Base-by-base conservation (phyloP, 1,140 invertebrate genomes). In the Lasioglossum albipes region DNA sequence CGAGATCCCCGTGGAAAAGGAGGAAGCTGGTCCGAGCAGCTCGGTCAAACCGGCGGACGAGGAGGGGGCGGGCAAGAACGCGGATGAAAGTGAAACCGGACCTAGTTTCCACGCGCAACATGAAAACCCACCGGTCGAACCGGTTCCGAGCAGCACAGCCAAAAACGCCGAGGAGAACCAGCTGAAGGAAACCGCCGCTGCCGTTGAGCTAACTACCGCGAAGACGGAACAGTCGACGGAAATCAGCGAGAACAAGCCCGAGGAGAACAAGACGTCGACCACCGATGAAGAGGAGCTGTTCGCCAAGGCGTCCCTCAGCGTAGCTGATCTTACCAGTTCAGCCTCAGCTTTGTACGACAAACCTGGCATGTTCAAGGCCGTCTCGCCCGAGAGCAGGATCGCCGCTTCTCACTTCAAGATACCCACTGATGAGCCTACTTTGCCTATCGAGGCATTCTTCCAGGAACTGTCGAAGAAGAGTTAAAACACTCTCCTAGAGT, bases 401-500 rank as follows among this genome's bases (percentile, higher is more conserved):
- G 88, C 90, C 0, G 84, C 91, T 31, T 78, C 89, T 0, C 90
- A 92, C 69, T 91, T 94, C 36, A 91, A 91, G 72, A 90, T 94
- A 20, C 89, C 91, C 6, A 93, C 93, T 0, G 94, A 94, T n/a
- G 93, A 94, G 75, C 93, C 94, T 0, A 93, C 94, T n/a, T 77
- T 94, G 12, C 94, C 94, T 0, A 93, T 94, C 65, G 94, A 94
- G 86, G 94, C 94, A 0, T 94, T 94, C 85, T 94, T 94, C 77
- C 93, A 94, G 41, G 91, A 93, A 54, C 52, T 93, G 0, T 83
- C 90, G 1, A 92, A 90, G 62, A 92, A 91, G 74, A 85, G 88
- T 59, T 90, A 75, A 88, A 16, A 7, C 20, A 7, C 18, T 7
- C 2, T n/a, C 4, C 7, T 9, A 0, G 20, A 9, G 45, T n/a